phyloP scores from a whole-genome alignment of 2,888 invertebrate genomes.

The Aproaerema taeniolella region DNA sequence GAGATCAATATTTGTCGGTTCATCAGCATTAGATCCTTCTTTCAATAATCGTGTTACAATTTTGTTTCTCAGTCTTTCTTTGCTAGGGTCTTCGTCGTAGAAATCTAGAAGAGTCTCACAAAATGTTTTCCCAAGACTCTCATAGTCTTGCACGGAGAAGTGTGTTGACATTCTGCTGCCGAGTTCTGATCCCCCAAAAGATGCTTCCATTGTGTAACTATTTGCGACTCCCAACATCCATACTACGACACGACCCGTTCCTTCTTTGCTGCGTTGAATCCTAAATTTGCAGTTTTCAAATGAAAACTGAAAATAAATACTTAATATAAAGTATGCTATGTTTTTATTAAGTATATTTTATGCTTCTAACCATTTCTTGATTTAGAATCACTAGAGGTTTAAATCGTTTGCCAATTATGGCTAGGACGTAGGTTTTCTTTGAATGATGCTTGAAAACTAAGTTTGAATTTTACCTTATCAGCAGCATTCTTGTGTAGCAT shows the following conservation, averaged over 20 bases:
- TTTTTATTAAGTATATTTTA: too few species aligned
- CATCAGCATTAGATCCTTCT: conserved; percentile 92
- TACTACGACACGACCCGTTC: conserved; percentile 94
- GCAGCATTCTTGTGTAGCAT: conserved; percentile 96
- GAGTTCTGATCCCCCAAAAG: conserved; percentile 92
- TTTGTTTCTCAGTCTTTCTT: conserved; percentile 87
- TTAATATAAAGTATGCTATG: too few species aligned
- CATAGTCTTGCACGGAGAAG: conserved; percentile 83
- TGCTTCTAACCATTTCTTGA: too few species aligned
- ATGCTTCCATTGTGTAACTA: conserved; percentile 97
- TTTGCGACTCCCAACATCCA: conserved; percentile 97
- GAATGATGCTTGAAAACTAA: too few species aligned
- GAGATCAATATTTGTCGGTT: conserved; percentile 89
- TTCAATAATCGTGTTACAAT: conserved; percentile 87
- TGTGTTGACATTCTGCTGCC: conserved; percentile 90
- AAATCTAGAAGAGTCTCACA: conserved; percentile 95
- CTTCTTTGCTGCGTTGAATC: conserved; percentile 95
- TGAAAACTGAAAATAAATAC: conserved; percentile 83
- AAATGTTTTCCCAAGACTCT: conserved; percentile 89
- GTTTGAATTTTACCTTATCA: conserved; percentile 85
- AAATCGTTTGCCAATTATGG: background rate
- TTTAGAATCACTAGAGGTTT: too few species aligned
- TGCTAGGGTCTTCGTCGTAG: conserved; percentile 90
- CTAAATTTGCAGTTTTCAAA: conserved; percentile 96
- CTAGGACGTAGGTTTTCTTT: background rate